Conservation (phyloP, 2,888 invertebrate species). For the Geophilus truncorum region DNA sequence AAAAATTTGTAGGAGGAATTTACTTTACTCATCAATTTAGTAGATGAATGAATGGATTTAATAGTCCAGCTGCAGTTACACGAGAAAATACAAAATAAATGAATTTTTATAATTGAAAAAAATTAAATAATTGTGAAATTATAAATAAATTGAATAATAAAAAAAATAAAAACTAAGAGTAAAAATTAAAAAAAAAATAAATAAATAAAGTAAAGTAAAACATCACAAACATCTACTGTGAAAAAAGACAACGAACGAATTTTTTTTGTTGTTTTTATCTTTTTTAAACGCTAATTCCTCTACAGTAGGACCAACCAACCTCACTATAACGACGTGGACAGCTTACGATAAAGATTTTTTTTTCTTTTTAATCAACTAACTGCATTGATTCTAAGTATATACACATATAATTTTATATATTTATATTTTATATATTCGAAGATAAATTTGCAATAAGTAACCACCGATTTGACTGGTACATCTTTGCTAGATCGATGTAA, state of each 20-base stretch:
- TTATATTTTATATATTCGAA: constrained; percentile 31
- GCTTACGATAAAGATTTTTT: constrained; percentile 13
- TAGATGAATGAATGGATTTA: not conserved
- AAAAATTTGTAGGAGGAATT: not conserved
- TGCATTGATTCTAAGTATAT: constrained; percentile 34
- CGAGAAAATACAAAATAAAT: not conserved
- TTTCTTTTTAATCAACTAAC: constrained; percentile 32
- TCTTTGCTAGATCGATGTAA: constrained; percentile 31
- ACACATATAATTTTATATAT: constrained; percentile 33
- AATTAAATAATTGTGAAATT: not conserved
- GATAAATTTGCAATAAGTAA: constrained; percentile 35
- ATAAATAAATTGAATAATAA: not conserved
- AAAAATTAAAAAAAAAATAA: not conserved
- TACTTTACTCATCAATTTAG: not conserved
- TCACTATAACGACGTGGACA: constrained; percentile 31
- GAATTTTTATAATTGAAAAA: not conserved
- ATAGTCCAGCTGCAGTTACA: not conserved
- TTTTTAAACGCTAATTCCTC: constrained; percentile 2
- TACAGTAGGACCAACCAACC: constrained; percentile 31
- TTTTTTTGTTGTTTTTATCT: not conserved
- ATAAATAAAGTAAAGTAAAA: not conserved
- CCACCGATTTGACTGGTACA: constrained; percentile 33
- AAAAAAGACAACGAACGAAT: not conserved
- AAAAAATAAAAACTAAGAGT: not conserved
- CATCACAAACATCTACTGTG: not conserved